Conservation (phyloP, 2,113 vertebrate genomes). For the Oncorhynchus mykiss region DNA sequence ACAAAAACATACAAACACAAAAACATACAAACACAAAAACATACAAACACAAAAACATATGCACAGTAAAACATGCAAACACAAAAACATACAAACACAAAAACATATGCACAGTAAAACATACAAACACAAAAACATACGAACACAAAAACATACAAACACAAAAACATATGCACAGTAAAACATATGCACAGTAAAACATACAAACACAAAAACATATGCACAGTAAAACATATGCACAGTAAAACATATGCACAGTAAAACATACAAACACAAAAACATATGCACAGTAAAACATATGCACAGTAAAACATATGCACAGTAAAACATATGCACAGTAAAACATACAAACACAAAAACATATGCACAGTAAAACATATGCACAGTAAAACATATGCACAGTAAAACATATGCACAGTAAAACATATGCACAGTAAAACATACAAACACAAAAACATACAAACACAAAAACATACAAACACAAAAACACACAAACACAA, state of each 20-base stretch:
- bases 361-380: constrained; percentile 12
- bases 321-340: constrained; percentile 13
- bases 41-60: constrained; percentile 13
- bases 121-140: too few species aligned
- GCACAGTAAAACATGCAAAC: neutral
- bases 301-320: too few species aligned
- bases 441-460: constrained; percentile 13
- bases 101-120: constrained; percentile 14
- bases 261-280: constrained; percentile 8
- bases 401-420: constrained; percentile 13
- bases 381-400: neutral
- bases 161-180: constrained; percentile 11
- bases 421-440: constrained; percentile 1
- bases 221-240: neutral
- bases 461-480: neutral
- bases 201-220: constrained; percentile 13
- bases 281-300: neutral
- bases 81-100: neutral
- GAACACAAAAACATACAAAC: too few species aligned
- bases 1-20: neutral
- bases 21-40: constrained; percentile 4
- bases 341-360: neutral
- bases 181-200: neutral
- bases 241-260: too few species aligned
- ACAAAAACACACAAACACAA: neutral